Percentiles rank a stretch among this genome's conserved stretches.
Evolutionary conservation across 1,140 invertebrate genomes (phyloP).

Genomic region (Magallana gigas): DNA sequence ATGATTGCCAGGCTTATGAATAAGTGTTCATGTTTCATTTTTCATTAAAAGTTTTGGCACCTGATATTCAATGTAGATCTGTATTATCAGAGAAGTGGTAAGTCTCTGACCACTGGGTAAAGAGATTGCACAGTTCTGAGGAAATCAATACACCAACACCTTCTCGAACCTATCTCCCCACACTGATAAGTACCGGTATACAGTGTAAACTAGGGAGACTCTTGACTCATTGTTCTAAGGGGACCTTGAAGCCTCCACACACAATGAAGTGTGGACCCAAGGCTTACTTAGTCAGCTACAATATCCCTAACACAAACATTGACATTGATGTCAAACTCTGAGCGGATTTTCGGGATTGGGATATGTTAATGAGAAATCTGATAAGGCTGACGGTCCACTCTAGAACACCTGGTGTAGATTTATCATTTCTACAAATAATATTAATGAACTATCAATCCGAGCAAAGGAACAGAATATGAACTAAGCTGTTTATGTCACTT

Average conservation of each 20-base stretch:
- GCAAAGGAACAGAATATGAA: background rate
- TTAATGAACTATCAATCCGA: background rate
- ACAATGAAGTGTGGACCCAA: background rate
- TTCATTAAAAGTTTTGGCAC: too few species aligned
- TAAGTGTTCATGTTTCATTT: too few species aligned
- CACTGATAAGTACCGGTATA: background rate
- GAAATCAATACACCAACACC: too few species aligned
- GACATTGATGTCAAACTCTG: background rate
- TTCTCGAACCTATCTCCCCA: background rate
- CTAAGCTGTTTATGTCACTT: slow-evolving; percentile 14
- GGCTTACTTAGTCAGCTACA: slow-evolving; percentile 4
- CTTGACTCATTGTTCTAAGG: background rate
- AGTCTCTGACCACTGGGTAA: too few species aligned
- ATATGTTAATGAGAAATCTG: slow-evolving; percentile 3
- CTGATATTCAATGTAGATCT: too few species aligned
- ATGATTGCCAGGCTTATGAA: too few species aligned
- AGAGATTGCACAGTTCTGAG: too few species aligned
- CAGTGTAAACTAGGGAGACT: background rate
- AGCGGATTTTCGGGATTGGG: background rate
- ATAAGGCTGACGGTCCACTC: background rate
- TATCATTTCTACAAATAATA: slow-evolving; percentile 14
- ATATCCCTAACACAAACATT: background rate
- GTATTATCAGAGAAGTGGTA: too few species aligned
- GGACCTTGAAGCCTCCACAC: background rate
- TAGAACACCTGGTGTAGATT: slow-evolving; percentile 6